phyloP scores from a whole-genome alignment of 1,140 invertebrate genomes.

The Leptestheria dahalacensis region DNA sequence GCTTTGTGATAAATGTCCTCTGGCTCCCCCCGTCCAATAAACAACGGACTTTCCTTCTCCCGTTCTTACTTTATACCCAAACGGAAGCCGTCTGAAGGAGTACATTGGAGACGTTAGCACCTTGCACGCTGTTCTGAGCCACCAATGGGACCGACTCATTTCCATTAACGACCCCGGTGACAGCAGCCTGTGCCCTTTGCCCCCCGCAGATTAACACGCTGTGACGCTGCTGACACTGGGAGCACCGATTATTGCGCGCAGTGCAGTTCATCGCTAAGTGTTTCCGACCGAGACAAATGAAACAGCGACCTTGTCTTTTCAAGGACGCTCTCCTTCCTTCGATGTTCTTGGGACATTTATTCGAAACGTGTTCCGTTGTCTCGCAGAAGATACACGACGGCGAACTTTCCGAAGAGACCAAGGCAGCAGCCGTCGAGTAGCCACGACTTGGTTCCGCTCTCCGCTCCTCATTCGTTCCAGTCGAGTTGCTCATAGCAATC shows the following conservation, averaged over 20 bases:
- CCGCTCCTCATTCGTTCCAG: not conserved
- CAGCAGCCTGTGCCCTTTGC: not conserved
- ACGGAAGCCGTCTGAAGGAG: not conserved
- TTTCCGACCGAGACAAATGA: not conserved
- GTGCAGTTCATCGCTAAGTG: not conserved
- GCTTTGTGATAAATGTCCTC: not conserved
- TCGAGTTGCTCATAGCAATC: not conserved
- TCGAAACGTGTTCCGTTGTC: not conserved
- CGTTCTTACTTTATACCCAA: not conserved
- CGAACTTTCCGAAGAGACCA: not conserved
- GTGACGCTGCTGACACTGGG: not conserved
- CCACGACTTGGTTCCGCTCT: not conserved
- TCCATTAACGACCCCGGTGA: not conserved
- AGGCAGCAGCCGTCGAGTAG: not conserved
- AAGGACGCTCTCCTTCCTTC: not conserved
- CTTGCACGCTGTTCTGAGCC: not conserved
- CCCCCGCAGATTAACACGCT: not conserved
- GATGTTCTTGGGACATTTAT: not conserved
- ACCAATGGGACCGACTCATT: not conserved
- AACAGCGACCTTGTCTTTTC: conserved; percentile 3
- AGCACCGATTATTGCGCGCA: not conserved
- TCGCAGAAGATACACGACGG: not conserved
- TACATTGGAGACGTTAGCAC: not conserved
- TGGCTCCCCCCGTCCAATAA: conserved; percentile 3
- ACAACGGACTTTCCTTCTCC: not conserved